Percentiles rank a stretch among this genome's conserved stretches.
These are phyloP conservation scores for Netelia melanura DNA, from an alignment of 2,888 invertebrate species.

Conservation along the genomic window DNA sequence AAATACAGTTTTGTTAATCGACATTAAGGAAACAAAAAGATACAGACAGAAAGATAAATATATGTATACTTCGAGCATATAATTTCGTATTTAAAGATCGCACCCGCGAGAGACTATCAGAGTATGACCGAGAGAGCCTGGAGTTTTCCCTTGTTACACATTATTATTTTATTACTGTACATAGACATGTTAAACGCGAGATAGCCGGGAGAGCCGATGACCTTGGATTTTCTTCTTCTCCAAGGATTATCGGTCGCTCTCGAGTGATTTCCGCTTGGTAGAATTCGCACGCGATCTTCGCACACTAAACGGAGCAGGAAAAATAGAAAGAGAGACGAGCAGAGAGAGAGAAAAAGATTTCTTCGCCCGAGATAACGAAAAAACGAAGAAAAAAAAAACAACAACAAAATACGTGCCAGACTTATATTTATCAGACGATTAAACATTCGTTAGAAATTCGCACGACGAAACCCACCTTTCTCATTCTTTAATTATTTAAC, in stretches of 20 bases:
- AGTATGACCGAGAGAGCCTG: constrained; percentile 57
- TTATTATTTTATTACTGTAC: constrained; percentile 51
- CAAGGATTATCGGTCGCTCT: constrained; percentile 42
- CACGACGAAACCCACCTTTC: not conserved
- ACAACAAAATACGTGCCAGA: not conserved
- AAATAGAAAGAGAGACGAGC: not conserved
- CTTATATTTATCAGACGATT: constrained; percentile 3
- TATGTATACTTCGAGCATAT: not conserved
- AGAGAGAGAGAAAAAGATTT: not conserved
- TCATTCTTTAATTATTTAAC: no score
- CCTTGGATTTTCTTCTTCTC: constrained; percentile 48
- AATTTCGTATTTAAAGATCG: constrained; percentile 28
- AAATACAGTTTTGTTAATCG: constrained; percentile 2
- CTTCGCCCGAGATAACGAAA: constrained; percentile 1
- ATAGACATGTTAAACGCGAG: constrained; percentile 1
- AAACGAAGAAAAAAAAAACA: no score
- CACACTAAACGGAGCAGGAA: constrained; percentile 18
- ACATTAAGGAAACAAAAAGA: not conserved
- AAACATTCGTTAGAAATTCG: not conserved
- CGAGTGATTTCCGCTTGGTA: constrained; percentile 53
- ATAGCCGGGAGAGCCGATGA: constrained; percentile 11
- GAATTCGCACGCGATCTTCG: constrained; percentile 53
- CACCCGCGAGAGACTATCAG: constrained; percentile 46
- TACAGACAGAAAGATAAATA: not conserved
- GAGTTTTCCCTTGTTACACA: constrained; percentile 60